Base-by-base conservation (phyloP, 2,888 invertebrate genomes). In the Dynastes tityus region DNA sequence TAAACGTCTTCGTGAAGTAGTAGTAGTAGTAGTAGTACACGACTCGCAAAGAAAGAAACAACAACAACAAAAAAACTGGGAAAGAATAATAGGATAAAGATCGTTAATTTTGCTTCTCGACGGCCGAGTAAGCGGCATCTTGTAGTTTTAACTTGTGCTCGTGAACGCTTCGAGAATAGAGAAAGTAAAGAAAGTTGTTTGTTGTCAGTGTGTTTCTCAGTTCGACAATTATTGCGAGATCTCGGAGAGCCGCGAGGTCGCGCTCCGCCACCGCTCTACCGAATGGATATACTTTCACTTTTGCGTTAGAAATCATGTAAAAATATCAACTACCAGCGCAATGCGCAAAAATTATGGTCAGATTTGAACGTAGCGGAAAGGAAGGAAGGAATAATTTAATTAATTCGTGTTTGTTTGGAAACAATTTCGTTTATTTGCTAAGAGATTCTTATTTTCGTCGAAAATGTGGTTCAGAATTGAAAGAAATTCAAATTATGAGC, bases 181-280 rank as follows among this genome's bases (percentile, higher is more conserved):
- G 73, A 73, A 73, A 73, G 73, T 73, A 73, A 73, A 73, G 73
- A 73, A 73, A 73, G 73, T 73, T 73, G 73, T 73, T 73, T 73
- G 73, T 68, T 51, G 51, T 73, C 37, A 58, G 73, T 27, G 73
- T 73, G 73, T 73, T 73, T 73, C 37, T 58, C 55, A 27, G 73
- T 73, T 58, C 58, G 58, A 73, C 55, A 55, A 40, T 37, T 73
- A 73, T 73, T 73, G 73, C 73, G 73, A 73, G 73, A 73, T 73
- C 55, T 27, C 53, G 53, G 53, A 32, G 51, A 70, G 16, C 29
- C 13, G 53, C n/a, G 70, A n/a, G 51, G 37, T 53, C 67, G 45
- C 67, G 45, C 45, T 49, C 49, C 45, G 16, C 49, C 22, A 8
- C 67, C 40, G 27, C 67, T 45, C 22, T 27, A 29, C 22, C 9